Evolutionary conservation across 2,888 invertebrate genomes (phyloP), one percentile per base, ranked within the genome.

Genomic region (Minunthozetes semirufus): DNA sequence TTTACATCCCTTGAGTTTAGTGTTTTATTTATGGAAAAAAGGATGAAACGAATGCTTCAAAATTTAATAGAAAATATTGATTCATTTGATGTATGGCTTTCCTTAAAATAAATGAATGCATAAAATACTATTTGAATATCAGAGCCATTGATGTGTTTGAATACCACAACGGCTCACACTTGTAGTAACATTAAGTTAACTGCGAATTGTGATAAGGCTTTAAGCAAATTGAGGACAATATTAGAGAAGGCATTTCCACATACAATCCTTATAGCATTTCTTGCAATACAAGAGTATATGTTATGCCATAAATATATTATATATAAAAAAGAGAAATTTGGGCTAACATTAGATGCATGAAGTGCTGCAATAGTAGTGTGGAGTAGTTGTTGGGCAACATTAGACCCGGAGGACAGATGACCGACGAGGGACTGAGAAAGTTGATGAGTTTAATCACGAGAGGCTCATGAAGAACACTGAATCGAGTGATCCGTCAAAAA

Each of bases 181-280:
- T 63, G 63, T 63, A 59, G 59, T 59, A 33, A 63, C 63, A 63
- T 29, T 33, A 63, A 63, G 63, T 63, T 63, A 38, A 63, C 63
- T 63, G 63, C 63, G 27, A 63, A 63, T 63, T 63, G 63, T 63
- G 63, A 63, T 63, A 63, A 63, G 63, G 27, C 63, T 25, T 33
- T 33, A 38, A 63, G 63, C 63, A 63, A 63, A 63, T 63, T 15
- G 33, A 38, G 29, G 63, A n/a, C 25, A 5, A n/a, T 15, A 63
- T 50, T 19, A 59, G 59, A 25, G 27, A 17, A 33, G 38, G 15
- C 11, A 27, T 13, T n/a, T 15, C 9, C 50, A 8, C 1, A 19
- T 50, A 13, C 11, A 42, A 6, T 42, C 42, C 42, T 42, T 42
- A 42, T 42, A 42, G 8, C 13, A 42, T 8, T 42, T 42, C 42